Evolutionary conservation across 2,888 invertebrate genomes (phyloP), one percentile per base, ranked within the genome.

Genomic region (Drosophila kokeensis): DNA sequence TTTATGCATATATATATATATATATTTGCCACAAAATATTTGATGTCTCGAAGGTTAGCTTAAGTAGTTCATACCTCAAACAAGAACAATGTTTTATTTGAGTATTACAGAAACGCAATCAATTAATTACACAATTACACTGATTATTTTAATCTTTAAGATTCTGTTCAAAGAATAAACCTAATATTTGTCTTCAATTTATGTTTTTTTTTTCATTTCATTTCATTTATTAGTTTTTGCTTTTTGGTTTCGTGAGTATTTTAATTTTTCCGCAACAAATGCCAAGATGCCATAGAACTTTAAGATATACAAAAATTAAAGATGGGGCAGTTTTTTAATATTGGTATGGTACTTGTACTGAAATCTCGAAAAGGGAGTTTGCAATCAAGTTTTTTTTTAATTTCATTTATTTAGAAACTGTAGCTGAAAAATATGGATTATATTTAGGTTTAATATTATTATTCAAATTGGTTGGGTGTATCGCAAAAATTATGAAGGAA

Each of bases 111-210:
- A 52, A 32, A 6, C 11, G 32, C 61, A 60, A 38, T 49, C 36
- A 38, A 60, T 65, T 52, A 65, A 69, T 29, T 60, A 66, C 38
- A 66, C 63, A 58, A 69, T 24, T 45, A 45, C 45, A 45, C 60
- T 29, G 42, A 72, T 70, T 66, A 69, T 70, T 70, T 66, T 64
- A 52, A 52, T 55, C 55, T 52, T 68, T 62, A 42, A 69, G 73
- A 72, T 58, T 54, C 49, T 78, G 75, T 81, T 73, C 68, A 84
- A 83, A 71, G 79, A 79, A 86, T 82, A 81, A 86, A 88, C 53
- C 55, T 58, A 64, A 67, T 72, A 72, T 69, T 79, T 77, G 29
- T 81, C 48, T 76, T 61, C 65, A 71, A 53, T 27, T 42, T 53
- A 42, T n/a, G 29, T 52, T 61, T 65, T 32, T 62, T 32, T 53